phyloP scores from a whole-genome alignment of 2,113 vertebrate species.

The Vicugna pacos region DNA sequence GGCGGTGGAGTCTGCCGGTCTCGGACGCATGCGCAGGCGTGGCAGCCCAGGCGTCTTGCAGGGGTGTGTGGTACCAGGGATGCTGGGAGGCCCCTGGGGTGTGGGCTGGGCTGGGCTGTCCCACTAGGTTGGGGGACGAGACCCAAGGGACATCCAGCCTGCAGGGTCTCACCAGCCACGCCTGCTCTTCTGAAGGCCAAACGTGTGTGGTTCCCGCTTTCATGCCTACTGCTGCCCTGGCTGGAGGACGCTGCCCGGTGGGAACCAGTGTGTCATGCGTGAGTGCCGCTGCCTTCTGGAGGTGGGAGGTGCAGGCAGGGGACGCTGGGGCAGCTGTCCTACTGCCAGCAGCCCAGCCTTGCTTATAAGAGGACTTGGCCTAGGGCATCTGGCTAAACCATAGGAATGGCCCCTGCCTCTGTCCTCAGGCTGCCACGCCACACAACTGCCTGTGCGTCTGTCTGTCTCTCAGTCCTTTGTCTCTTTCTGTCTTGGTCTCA shows the following conservation, averaged over 20 bases:
- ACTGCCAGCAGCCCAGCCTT: too few relatives aligned
- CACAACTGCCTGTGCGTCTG: neutral
- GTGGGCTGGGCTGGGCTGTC: neutral
- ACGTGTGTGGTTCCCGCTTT: slow-evolving; percentile 96
- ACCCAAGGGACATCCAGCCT: accelerated
- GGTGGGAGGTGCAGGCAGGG: neutral
- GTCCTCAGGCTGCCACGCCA: neutral
- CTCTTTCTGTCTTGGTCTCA: neutral
- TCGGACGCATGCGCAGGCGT: slow-evolving; percentile 90
- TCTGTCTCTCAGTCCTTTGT: neutral
- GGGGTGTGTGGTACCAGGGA: slow-evolving; percentile 88
- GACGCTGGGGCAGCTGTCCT: accelerated
- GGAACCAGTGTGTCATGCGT: slow-evolving; percentile 97
- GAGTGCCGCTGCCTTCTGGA: slow-evolving; percentile 85
- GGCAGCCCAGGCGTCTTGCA: slow-evolving; percentile 91
- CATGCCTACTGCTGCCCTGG: slow-evolving; percentile 97
- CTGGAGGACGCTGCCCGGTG: slow-evolving; percentile 95
- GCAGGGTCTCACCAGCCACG: neutral
- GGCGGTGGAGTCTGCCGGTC: slow-evolving; percentile 86
- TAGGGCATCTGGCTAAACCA: accelerated
- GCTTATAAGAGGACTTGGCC: neutral
- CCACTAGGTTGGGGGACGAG: neutral
- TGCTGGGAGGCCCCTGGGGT: neutral
- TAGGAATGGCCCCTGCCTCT: too few relatives aligned
- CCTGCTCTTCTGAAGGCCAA: slow-evolving; percentile 88